These are phyloP conservation scores for Pogonus chalceus DNA, from an alignment of 1,140 invertebrate genomes.

Conservation along the genomic window DNA sequence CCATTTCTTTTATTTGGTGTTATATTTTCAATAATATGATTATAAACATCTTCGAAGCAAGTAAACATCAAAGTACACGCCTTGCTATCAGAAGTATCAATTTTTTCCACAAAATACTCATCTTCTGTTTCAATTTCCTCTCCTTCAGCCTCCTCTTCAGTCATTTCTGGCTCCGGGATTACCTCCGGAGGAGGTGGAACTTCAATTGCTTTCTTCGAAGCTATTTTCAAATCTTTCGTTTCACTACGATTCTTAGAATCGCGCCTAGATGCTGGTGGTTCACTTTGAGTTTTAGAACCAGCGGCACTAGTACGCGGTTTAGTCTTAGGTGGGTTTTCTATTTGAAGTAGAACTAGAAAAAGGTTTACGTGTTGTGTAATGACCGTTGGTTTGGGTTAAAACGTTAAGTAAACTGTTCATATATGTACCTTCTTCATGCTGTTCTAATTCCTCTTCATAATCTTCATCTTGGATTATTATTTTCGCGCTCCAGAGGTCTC, in stretches of 20 bases:
- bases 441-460: constrained; percentile 8
- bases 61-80: constrained; percentile 28
- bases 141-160: constrained; percentile 10
- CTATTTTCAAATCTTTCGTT: no score
- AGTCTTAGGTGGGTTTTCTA: neutral
- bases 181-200: neutral
- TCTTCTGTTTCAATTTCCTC: neutral
- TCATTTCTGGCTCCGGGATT: no score
- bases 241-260: no score
- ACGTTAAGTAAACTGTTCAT: neutral
- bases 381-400: no score
- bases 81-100: constrained; percentile 15
- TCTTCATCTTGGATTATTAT: neutral
- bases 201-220: no score
- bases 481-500: constrained; percentile 19
- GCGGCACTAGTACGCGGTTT: no score
- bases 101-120: neutral
- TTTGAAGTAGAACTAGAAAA: no score
- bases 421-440: neutral
- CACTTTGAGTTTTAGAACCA: no score
- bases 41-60: constrained; percentile 20
- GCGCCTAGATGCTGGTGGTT: no score
- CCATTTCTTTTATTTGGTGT: constrained; percentile 20
- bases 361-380: no score
- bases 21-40: constrained; percentile 26